Evolutionary conservation across 2,797 vertebrate genomes (phyloP).

Genomic region (Pachyuromys duprasi): DNA sequence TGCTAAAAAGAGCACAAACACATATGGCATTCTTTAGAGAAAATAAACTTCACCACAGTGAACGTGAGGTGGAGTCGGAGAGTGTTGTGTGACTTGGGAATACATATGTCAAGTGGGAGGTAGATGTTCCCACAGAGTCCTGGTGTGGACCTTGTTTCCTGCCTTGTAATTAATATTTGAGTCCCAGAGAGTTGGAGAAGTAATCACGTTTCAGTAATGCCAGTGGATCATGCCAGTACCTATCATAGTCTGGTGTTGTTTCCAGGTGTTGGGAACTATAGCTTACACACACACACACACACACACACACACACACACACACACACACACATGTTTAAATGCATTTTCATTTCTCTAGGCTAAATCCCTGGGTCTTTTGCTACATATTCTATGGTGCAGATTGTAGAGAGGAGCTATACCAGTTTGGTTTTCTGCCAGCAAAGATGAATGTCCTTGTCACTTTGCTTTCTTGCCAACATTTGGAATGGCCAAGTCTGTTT

Average conservation of each 20-base stretch:
- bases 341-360: background rate
- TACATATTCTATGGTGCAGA: background rate
- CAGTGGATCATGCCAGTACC: background rate
- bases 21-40: conserved; percentile 43
- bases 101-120: conserved; percentile 12
- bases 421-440: background rate
- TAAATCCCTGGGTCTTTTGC: background rate
- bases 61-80: conserved; percentile 5
- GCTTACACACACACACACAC: background rate
- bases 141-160: background rate
- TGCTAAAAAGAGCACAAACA: conserved; percentile 44
- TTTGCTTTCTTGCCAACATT: background rate
- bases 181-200: conserved; percentile 42
- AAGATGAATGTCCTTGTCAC: background rate
- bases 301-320: background rate
- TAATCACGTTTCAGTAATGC: background rate
- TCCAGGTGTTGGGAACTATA: background rate
- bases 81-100: conserved; percentile 49
- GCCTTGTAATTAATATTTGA: conserved; percentile 49
- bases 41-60: conserved; percentile 71
- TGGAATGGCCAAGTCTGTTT: no score
- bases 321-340: background rate
- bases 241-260: background rate
- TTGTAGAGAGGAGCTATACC: background rate
- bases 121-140: background rate